phyloP scores from a whole-genome alignment of 2,797 vertebrate species.

The Sparus aurata region DNA sequence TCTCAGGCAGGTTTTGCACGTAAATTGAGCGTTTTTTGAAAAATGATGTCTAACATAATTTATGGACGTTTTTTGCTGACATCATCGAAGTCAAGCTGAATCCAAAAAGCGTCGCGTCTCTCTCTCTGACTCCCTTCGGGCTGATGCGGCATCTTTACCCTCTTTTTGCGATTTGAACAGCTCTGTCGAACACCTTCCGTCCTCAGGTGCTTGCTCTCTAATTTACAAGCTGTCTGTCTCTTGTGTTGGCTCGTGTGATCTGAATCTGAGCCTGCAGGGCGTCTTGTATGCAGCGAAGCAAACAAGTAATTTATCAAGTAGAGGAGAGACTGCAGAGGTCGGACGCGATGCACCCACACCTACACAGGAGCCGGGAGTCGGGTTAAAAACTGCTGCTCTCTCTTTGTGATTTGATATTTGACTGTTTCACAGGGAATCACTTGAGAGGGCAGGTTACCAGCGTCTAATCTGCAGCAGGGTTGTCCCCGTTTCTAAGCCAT shows the following conservation, averaged over 20 bases:
- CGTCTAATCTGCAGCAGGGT: conserved; percentile 39
- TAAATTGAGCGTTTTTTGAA: not conserved
- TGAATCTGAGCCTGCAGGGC: conserved; percentile 13
- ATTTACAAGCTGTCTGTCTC: not conserved
- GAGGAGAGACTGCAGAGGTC: conserved; percentile 20
- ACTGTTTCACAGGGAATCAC: not conserved
- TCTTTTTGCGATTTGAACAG: too few species aligned
- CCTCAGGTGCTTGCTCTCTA: conserved; percentile 9
- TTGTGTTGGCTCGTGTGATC: not conserved
- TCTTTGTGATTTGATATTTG: not conserved
- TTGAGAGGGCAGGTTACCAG: conserved; percentile 20
- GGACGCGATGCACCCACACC: conserved; percentile 18
- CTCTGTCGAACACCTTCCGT: not conserved
- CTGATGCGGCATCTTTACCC: not conserved
- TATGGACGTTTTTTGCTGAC: not conserved
- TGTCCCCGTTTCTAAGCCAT: conserved; percentile 32
- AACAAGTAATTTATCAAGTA: conserved; percentile 34
- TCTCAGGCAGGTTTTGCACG: not conserved
- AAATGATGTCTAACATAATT: not conserved
- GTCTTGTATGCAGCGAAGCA: conserved; percentile 32
- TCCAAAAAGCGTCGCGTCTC: not conserved
- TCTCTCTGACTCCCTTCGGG: not conserved
- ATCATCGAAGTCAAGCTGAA: not conserved
- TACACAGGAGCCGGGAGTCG: not conserved
- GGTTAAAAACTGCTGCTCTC: conserved; percentile 12